Conservation (phyloP, 2,797 vertebrate genomes). For the Oryzias dopingdopingensis region DNA sequence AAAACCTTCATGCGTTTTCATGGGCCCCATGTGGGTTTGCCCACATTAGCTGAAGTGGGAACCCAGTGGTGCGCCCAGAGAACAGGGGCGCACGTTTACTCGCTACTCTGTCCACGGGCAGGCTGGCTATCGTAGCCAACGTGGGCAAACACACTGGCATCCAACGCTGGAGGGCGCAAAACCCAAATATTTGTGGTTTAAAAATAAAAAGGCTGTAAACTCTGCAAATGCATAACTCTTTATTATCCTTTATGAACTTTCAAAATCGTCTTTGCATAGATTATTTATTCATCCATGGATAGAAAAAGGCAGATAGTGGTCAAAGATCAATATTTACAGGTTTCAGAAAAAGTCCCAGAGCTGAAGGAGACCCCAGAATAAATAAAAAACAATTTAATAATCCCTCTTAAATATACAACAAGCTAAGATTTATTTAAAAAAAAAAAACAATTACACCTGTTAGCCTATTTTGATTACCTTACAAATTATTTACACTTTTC, state of each 20-base stretch:
- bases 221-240: conserved; percentile 5
- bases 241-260: conserved; percentile 34
- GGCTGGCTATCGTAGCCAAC: no score
- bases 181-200: not conserved
- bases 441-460: conserved; percentile 13
- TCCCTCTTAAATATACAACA: conserved; percentile 52
- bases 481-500: conserved; percentile 7
- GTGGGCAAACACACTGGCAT: no score
- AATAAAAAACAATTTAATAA: conserved; percentile 55
- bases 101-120: no score
- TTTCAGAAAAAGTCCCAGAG: conserved; percentile 33
- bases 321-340: conserved; percentile 34
- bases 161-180: not conserved
- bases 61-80: no score
- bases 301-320: conserved; percentile 53
- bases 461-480: conserved; percentile 19
- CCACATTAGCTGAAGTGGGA: no score
- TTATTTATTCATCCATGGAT: conserved; percentile 35
- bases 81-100: no score
- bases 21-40: no score
- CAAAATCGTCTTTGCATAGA: conserved; percentile 42
- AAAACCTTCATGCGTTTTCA: no score
- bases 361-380: conserved; percentile 54
- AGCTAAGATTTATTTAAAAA: conserved; percentile 9
- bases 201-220: no score